Evolutionary conservation across 2,888 invertebrate species (phyloP).

Genomic region (Ophion costatus): DNA sequence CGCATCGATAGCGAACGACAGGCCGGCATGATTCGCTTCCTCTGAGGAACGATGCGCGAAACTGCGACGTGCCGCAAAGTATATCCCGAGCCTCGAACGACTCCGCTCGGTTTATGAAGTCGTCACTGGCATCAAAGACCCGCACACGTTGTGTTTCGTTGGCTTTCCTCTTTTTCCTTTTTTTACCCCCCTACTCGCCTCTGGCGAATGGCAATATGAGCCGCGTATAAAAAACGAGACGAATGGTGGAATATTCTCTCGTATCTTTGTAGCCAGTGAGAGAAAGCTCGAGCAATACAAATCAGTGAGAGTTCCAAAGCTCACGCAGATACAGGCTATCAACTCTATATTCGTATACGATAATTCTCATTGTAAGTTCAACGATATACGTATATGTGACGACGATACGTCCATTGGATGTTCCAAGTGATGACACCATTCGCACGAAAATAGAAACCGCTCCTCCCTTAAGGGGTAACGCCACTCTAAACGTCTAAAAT

Average conservation of each 20-base stretch:
- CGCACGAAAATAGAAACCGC: too few relatives aligned
- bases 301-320: constrained; percentile 37
- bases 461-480: too few relatives aligned
- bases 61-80: constrained; percentile 38
- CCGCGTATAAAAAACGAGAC: background rate
- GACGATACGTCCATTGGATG: too few relatives aligned
- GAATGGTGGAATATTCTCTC: background rate
- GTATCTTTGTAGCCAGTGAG: background rate
- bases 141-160: background rate
- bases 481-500: too few relatives aligned
- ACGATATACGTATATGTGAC: too few relatives aligned
- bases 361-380: constrained; percentile 7
- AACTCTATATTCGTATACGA: background rate
- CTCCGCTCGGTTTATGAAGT: constrained; percentile 62
- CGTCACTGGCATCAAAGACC: constrained; percentile 36
- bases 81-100: background rate
- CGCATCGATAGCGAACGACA: background rate
- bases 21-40: constrained; percentile 36
- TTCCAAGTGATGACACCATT: too few relatives aligned
- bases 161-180: background rate
- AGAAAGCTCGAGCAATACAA: background rate
- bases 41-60: constrained; percentile 18
- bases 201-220: background rate
- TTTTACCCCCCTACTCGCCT: background rate
- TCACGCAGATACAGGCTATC: constrained; percentile 19